Evolutionary conservation across 2,888 invertebrate genomes (phyloP), one percentile per base, ranked within the genome.

Genomic region (Emmelina monodactyla): DNA sequence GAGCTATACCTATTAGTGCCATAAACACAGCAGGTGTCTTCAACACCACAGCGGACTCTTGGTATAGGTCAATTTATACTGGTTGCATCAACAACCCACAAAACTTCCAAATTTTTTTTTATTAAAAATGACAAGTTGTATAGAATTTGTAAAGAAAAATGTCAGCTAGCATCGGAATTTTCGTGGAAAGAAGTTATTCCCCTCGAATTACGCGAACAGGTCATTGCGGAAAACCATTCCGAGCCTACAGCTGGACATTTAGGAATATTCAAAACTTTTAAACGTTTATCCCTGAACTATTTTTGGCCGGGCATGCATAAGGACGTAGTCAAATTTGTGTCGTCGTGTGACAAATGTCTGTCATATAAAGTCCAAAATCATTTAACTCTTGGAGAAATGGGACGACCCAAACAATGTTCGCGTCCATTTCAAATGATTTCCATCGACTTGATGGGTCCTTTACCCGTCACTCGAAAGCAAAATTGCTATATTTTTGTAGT

Each of bases 371-470:
- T 10, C 1, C 39, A 28, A 6, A 44, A 33, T 32, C 46, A 39
- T 7, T 1, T 5, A n/a, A 44, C 36, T 4, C 34, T 37, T 11
- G 52, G 46, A 1, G 32, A 28, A 34, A 50, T 48, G 49, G 49
- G 41, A 14, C 34, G 37, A 6, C 50, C 44, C 4, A 50, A 47
- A 32, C 16, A 39, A 0, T 51, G 41, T 32, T 44, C 15, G 13
- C 32, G 42, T 15, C 54, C 47, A 16, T 53, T 47, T 35, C 51
- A 44, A 34, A 41, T 22, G 16, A 31, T 47, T 3, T 40, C 40
- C 1, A 35, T 49, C 0, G 50, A 52, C 30, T 14, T 52, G 0
- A 34, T 53, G 1, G 50, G 53, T 13, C 45, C 48, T 4, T 6
- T 53, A 2, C 53, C 50, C 0, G 3, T 2, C 0, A 16, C 36